Percentiles rank a stretch among this genome's conserved stretches.
These are phyloP conservation scores for Pollenia amentaria DNA, from an alignment of 2,888 invertebrate species.

Conservation along the genomic window DNA sequence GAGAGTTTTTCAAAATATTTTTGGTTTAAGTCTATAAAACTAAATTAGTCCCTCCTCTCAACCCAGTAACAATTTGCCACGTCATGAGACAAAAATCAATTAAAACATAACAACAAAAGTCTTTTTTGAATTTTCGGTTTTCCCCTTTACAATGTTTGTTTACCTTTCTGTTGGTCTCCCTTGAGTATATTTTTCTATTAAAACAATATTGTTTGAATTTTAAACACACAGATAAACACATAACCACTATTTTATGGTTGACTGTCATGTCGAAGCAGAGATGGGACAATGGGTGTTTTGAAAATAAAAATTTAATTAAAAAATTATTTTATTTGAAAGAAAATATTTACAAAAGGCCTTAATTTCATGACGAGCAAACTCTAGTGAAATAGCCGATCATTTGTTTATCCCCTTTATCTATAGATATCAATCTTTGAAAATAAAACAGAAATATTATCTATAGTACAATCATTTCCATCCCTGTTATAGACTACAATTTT, in stretches of 20 bases:
- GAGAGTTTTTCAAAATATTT: too few relatives aligned
- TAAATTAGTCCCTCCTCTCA: conserved; percentile 20
- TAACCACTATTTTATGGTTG: conserved; percentile 1
- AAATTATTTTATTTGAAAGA: too few relatives aligned
- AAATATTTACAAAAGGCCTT: too few relatives aligned
- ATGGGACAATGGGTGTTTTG: background rate
- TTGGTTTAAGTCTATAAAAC: conserved; percentile 5
- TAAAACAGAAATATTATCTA: too few relatives aligned
- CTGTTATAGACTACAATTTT: background rate
- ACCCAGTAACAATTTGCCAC: background rate
- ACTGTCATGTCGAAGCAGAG: conserved; percentile 17
- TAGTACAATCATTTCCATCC: background rate
- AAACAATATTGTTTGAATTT: conserved; percentile 62
- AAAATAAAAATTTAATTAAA: too few relatives aligned
- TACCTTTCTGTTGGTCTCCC: conserved; percentile 31
- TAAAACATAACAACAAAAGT: conserved; percentile 20
- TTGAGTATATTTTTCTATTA: conserved; percentile 55
- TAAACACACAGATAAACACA: conserved; percentile 18
- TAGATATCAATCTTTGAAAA: too few relatives aligned
- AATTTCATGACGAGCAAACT: too few relatives aligned
- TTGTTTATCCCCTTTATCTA: too few relatives aligned
- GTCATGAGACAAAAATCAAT: conserved; percentile 36
- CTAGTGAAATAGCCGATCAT: too few relatives aligned
- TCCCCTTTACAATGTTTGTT: conserved; percentile 13
- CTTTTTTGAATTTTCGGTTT: conserved; percentile 33